phyloP scores from a whole-genome alignment of 2,797 vertebrate species.

The Mormyrops boulengeri region DNA sequence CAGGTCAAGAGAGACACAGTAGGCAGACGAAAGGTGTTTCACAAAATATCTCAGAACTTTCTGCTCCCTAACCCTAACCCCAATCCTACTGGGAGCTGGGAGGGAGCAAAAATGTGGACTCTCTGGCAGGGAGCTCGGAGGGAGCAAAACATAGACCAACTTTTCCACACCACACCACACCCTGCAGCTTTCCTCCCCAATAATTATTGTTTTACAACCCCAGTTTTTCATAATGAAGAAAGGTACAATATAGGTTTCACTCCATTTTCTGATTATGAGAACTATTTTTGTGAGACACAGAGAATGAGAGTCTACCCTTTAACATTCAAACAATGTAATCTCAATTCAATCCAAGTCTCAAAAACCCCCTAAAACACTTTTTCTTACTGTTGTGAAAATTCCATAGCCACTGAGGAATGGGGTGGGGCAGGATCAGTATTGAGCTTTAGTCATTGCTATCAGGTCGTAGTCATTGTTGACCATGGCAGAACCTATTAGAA shows the following conservation, averaged over 20 bases:
- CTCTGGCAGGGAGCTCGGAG: neutral
- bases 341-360: neutral
- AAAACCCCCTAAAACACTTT: neutral
- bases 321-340: neutral
- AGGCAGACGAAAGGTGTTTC: neutral
- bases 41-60: neutral
- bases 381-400: neutral
- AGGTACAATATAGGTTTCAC: neutral
- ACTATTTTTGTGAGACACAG: neutral
- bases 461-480: neutral
- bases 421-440: neutral
- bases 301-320: neutral
- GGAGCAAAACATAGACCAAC: neutral
- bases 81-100: neutral
- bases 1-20: neutral
- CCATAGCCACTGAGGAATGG: neutral
- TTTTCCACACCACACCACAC: neutral
- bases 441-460: neutral
- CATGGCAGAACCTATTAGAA: neutral
- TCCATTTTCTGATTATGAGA: too few relatives aligned
- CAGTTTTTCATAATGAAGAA: neutral
- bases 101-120: too few relatives aligned
- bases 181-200: neutral
- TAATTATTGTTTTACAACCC: neutral
- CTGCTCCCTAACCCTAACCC: neutral